These are phyloP conservation scores for Manacus vitellinus DNA, from an alignment of 2,113 vertebrate genomes.

Conservation along the genomic window DNA sequence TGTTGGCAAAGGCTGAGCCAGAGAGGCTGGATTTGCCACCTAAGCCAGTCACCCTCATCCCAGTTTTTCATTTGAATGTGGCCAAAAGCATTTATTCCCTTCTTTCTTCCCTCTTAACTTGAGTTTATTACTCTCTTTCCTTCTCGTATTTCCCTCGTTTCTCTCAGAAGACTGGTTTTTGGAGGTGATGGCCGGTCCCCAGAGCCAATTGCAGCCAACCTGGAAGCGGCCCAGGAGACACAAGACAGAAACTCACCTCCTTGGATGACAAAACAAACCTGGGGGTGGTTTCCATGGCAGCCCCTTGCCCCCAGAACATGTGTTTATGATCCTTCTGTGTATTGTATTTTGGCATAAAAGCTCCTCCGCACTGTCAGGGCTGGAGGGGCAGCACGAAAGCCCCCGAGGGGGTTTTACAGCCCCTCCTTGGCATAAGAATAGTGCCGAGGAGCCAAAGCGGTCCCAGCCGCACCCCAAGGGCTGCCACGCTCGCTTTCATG, in stretches of 20 bases:
- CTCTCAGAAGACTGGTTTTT: neutral
- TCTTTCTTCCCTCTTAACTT: neutral
- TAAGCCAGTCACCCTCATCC: too few relatives aligned
- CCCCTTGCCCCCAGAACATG: conserved; percentile 60
- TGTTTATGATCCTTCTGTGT: conserved; percentile 73
- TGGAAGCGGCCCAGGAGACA: neutral
- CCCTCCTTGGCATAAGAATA: conserved; percentile 74
- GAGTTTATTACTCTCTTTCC: neutral
- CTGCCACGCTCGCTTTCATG: conserved; percentile 17
- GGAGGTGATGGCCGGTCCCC: neutral
- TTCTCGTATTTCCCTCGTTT: neutral
- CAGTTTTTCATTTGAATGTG: fast-evolving
- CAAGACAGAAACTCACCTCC: neutral
- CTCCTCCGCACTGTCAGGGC: conserved; percentile 36
- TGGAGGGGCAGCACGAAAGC: conserved; percentile 53
- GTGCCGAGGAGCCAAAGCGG: conserved; percentile 50
- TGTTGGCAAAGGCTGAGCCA: neutral
- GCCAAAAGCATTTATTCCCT: neutral
- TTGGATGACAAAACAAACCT: neutral
- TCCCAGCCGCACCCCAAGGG: conserved; percentile 57
- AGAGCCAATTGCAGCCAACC: neutral
- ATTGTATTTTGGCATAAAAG: conserved; percentile 76
- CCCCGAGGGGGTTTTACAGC: conserved; percentile 72
- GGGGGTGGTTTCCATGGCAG: conserved; percentile 70
- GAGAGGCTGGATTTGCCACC: neutral